Percentiles rank a stretch among this genome's conserved stretches.
phyloP scores from a whole-genome alignment of 2,113 vertebrate species.

The Origma solitaria region DNA sequence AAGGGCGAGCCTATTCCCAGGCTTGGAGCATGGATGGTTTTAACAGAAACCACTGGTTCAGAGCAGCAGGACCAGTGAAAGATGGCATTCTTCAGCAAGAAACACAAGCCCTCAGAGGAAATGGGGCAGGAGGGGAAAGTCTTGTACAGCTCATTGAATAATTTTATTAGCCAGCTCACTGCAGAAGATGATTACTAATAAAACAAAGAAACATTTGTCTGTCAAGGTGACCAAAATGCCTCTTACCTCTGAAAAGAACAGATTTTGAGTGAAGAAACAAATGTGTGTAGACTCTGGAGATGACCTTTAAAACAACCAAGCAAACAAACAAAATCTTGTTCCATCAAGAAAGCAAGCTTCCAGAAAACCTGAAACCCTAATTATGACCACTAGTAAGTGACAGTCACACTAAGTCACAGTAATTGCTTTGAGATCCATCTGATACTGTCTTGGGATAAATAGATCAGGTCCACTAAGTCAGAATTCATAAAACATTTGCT shows the following conservation, averaged over 20 bases:
- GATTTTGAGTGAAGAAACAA: background rate
- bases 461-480: background rate
- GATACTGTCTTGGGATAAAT: background rate
- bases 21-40: background rate
- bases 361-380: background rate
- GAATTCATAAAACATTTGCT: background rate
- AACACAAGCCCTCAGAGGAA: background rate
- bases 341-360: background rate
- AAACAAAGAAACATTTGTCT: background rate
- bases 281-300: background rate
- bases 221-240: background rate
- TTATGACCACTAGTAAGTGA: background rate
- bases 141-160: background rate
- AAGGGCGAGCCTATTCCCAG: background rate
- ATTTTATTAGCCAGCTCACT: background rate
- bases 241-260: background rate
- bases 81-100: background rate
- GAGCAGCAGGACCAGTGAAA: background rate
- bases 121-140: accelerated
- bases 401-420: background rate
- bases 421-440: background rate
- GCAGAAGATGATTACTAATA: background rate
- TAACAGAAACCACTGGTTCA: background rate
- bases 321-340: background rate
- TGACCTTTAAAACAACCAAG: background rate